Conservation (phyloP, 2,113 vertebrate species). For the Murina feae region DNA sequence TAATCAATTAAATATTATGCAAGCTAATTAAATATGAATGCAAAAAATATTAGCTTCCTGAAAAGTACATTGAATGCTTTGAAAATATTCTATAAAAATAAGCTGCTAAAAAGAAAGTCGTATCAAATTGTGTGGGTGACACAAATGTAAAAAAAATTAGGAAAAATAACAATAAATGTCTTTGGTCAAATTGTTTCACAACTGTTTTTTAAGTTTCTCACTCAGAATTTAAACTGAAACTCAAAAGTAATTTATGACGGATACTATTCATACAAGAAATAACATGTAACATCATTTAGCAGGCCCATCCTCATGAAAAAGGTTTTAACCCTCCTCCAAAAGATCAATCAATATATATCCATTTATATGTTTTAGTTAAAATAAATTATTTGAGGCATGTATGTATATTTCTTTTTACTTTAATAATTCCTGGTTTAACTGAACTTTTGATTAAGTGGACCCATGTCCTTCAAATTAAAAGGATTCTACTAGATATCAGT, state of each 20-base stretch:
- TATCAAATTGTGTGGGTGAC: not conserved
- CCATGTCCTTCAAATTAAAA: not conserved
- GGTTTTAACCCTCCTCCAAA: not conserved
- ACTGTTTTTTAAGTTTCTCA: not conserved
- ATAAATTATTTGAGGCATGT: not conserved
- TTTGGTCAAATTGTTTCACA: not conserved
- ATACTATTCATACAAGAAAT: not conserved
- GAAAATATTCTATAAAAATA: not conserved
- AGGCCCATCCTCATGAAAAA: not conserved
- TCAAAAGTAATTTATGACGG: not conserved
- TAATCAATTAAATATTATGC: not conserved
- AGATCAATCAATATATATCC: not conserved
- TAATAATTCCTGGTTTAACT: conserved; percentile 7
- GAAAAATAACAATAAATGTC: not conserved
- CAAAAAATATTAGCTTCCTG: not conserved
- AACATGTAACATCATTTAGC: not conserved
- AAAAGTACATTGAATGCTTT: conserved; percentile 31
- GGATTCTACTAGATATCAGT: not conserved
- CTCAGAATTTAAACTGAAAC: not conserved
- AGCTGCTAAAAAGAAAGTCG: not conserved
- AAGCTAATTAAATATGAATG: not conserved
- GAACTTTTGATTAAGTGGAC: not conserved
- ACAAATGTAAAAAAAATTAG: not conserved
- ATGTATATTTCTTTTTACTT: not conserved
- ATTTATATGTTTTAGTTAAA: not conserved